A percentile compares a stretch with the other conserved stretches of the same genome.
Conservation (phyloP, 2,888 invertebrate genomes). For the Dromius quadrimaculatus region DNA sequence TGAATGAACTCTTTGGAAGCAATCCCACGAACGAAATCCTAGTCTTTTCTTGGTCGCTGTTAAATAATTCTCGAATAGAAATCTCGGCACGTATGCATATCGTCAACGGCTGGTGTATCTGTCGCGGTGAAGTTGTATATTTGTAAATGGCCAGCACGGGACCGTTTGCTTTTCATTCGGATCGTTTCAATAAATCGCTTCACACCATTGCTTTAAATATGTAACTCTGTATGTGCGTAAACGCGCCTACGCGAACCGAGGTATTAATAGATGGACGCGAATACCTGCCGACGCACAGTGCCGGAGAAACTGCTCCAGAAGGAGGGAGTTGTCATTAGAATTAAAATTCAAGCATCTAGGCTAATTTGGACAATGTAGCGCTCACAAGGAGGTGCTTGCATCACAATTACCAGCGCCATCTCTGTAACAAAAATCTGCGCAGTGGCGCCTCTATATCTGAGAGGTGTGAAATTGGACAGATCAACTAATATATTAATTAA, state of each 20-base stretch:
- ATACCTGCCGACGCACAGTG: constrained; percentile 7
- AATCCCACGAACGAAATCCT: too few relatives aligned
- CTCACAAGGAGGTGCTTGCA: too few relatives aligned
- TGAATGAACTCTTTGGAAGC: too few relatives aligned
- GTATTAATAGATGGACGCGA: constrained; percentile 28
- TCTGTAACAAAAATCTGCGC: too few relatives aligned
- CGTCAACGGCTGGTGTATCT: constrained; percentile 37
- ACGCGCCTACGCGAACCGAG: constrained; percentile 31
- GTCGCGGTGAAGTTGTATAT: constrained; percentile 58
- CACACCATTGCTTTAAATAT: constrained; percentile 65
- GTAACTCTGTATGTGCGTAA: constrained; percentile 58
- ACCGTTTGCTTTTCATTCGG: constrained; percentile 61
- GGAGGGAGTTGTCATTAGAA: too few relatives aligned
- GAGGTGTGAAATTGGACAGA: too few relatives aligned
- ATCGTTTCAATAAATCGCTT: constrained; percentile 62
- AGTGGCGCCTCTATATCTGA: too few relatives aligned
- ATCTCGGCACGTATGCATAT: constrained; percentile 36
- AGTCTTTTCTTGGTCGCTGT: too few relatives aligned
- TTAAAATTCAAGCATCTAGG: too few relatives aligned
- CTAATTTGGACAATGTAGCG: too few relatives aligned
- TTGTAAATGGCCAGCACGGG: constrained; percentile 60
- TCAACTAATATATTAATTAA: too few relatives aligned
- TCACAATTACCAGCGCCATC: too few relatives aligned
- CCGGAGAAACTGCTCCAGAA: background rate
- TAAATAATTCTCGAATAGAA: background rate